These are phyloP conservation scores for Lysandra coridon DNA, from an alignment of 2,888 invertebrate species.

Conservation along the genomic window DNA sequence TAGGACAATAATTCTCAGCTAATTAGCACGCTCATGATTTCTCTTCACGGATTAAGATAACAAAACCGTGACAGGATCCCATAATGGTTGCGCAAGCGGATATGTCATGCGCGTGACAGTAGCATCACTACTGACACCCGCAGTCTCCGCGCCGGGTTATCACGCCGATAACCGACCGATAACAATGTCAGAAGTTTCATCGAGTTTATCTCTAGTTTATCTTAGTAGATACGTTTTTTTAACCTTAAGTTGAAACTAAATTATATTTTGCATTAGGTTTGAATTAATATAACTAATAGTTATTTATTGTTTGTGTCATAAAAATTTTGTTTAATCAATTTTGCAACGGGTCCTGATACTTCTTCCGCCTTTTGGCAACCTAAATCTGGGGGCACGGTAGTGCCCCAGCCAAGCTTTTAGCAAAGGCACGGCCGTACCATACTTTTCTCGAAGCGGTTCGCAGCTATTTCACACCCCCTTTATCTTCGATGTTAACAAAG, in stretches of 20 bases:
- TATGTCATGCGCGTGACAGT: conserved; percentile 22
- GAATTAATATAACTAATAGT: no score
- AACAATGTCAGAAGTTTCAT: not conserved
- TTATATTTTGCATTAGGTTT: not conserved
- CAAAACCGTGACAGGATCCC: conserved; percentile 4
- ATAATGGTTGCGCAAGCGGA: not conserved
- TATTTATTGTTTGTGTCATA: no score
- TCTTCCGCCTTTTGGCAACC: no score
- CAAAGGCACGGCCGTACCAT: no score
- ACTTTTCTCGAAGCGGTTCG: no score
- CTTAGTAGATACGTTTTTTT: not conserved
- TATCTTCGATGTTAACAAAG: no score
- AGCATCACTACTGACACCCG: conserved; percentile 28
- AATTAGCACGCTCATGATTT: not conserved
- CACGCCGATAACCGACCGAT: conserved; percentile 2
- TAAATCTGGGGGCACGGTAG: no score
- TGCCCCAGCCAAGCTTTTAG: no score
- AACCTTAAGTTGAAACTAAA: no score
- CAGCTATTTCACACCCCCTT: no score
- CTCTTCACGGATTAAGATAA: conserved; percentile 3
- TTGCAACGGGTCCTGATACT: no score
- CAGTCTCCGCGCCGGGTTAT: conserved; percentile 28
- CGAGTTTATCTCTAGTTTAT: not conserved
- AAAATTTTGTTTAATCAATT: no score
- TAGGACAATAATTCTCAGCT: not conserved